Base-by-base conservation (phyloP, 2,797 vertebrate genomes). In the Galagoides demidoff region DNA sequence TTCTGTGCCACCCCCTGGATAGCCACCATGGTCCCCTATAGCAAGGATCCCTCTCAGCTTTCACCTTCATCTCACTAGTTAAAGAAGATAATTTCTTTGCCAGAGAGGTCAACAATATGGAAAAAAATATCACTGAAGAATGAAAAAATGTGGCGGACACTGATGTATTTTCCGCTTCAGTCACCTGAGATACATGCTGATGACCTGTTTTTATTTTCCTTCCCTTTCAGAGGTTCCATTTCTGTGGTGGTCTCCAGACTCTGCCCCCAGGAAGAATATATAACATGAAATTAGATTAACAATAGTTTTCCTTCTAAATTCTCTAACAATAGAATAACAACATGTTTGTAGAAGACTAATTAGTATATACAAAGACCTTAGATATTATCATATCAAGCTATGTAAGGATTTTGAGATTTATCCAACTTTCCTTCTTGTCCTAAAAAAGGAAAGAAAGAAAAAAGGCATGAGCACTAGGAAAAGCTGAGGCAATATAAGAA, bases 201-300 rank as follows among this genome's bases (percentile, higher is more conserved):
- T 99, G 49, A 99, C 99, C 98, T 99, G 99, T 99, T 99, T 98
- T 99, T 99, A 99, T 99, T 99, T 97, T 99, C 99, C 96, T 99
- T 99, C 71, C 99, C 99, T 99, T 99, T 99, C 86, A 99, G 99
- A 96, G 99, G 99, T 98, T 99, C 99, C 99, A 99, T 99, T 95
- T 98, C 99, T 95, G 55, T 68, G 37, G 31, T 31, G n/a, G 16
- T 55, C 45, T 64, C 34, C 29, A 57, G 17, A 45, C 1, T 25
- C 16, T 20, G 10, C 27, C 59, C 37, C 14, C 4, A 31, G 45
- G 10, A 66, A 63, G 27, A 64, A 63, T 23, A 34, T 45, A 31
- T n/a, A 55, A 25, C 52, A 63, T 39, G 20, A 82, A 66, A 29
- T 49, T 37, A 89, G 17, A 49, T 7, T 4, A 49, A 49, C n/a